phyloP scores from a whole-genome alignment of 2,888 invertebrate genomes.

The Sialis lutaria region DNA sequence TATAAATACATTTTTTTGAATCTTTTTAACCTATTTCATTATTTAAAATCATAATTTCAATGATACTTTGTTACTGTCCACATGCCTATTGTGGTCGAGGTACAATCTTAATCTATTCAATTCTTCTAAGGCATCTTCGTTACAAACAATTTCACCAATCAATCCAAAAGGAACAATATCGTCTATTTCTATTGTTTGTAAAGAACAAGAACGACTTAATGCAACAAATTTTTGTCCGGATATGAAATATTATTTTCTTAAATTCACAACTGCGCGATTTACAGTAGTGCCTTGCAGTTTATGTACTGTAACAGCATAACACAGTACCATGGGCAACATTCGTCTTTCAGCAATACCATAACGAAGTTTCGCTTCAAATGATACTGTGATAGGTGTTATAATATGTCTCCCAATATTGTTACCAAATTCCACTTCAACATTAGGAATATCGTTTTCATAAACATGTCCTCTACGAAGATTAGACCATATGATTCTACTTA shows the following conservation, averaged over 20 bases:
- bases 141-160: too few species aligned
- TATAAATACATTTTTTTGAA: too few species aligned
- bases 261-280: constrained; percentile 6
- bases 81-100: too few species aligned
- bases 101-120: too few species aligned
- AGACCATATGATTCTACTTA: constrained; percentile 14
- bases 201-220: background rate
- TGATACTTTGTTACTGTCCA: too few species aligned
- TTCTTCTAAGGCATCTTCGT: too few species aligned
- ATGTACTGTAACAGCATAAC: constrained; percentile 12
- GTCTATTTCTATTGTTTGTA: too few species aligned
- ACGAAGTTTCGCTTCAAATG: constrained; percentile 10
- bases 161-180: too few species aligned
- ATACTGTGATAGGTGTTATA: constrained; percentile 11
- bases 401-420: constrained; percentile 9
- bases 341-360: constrained; percentile 12
- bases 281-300: constrained; percentile 12
- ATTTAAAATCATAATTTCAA: too few species aligned
- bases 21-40: too few species aligned
- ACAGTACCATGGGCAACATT: constrained; percentile 11
- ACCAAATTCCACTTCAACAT: constrained; percentile 11
- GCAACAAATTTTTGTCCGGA: background rate
- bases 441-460: constrained; percentile 10
- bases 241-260: background rate
- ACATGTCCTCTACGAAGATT: constrained; percentile 11